Percentiles rank a stretch among this genome's conserved stretches.
These are phyloP conservation scores for Drosophila repletoides DNA, from an alignment of 1,140 invertebrate species.

Conservation along the genomic window DNA sequence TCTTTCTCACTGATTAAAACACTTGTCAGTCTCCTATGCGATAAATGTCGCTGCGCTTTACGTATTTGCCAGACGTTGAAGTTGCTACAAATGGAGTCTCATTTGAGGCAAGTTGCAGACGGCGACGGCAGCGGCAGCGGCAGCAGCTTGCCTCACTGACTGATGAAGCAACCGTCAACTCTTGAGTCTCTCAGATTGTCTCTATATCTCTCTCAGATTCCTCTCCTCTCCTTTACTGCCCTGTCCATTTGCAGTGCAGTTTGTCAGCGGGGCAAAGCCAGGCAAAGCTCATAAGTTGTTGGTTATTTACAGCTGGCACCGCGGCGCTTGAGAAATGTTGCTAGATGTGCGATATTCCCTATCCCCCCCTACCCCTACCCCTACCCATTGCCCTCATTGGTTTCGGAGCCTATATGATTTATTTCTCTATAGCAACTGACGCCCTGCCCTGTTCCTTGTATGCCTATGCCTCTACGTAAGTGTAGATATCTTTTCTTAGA, in stretches of 20 bases:
- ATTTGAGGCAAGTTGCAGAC: not conserved
- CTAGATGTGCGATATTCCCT: slow-evolving; percentile 22
- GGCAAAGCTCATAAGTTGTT: slow-evolving; percentile 35
- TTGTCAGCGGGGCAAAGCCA: slow-evolving; percentile 25
- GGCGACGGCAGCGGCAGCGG: no score
- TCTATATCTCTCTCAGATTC: not conserved
- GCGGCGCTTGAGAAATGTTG: slow-evolving; percentile 23
- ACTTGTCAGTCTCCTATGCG: slow-evolving; percentile 4
- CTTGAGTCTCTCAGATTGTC: not conserved
- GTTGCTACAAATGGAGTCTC: slow-evolving; percentile 13
- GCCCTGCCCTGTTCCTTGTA: not conserved
- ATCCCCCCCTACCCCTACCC: not conserved
- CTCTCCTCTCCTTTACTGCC: not conserved
- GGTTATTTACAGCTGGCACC: slow-evolving; percentile 27
- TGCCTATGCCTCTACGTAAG: not conserved
- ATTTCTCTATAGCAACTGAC: slow-evolving; percentile 18
- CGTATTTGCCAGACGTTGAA: no score
- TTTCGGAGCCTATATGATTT: slow-evolving; percentile 22
- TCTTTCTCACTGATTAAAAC: not conserved
- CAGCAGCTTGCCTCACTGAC: not conserved
- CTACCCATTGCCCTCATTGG: not conserved
- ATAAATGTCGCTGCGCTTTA: slow-evolving; percentile 1
- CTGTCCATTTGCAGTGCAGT: slow-evolving; percentile 33
- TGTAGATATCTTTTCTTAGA: slow-evolving; percentile 2
- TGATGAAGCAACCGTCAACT: slow-evolving; percentile 20